Evolutionary conservation across 2,797 vertebrate genomes (phyloP).

Genomic region (Neosilurus hyrtlii): DNA sequence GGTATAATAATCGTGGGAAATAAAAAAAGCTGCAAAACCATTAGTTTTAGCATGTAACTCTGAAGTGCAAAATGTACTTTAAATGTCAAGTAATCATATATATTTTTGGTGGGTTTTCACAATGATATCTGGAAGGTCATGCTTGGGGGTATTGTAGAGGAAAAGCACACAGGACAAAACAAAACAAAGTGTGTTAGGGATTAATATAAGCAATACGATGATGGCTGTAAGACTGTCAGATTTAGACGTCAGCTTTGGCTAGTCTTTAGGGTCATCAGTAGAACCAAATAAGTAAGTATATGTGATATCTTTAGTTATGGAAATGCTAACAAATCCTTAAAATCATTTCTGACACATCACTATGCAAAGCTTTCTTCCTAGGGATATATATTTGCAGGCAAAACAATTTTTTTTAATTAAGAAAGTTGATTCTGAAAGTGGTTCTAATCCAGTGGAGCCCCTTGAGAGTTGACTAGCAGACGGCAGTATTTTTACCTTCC

Average conservation of each 20-base stretch:
- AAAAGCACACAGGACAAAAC: conserved; percentile 46
- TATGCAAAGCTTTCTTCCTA: conserved; percentile 20
- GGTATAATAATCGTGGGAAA: background rate
- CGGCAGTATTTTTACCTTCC: conserved; percentile 78
- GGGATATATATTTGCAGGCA: conserved; percentile 41
- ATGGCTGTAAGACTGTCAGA: conserved; percentile 44
- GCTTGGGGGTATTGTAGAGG: background rate
- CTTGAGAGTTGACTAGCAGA: conserved; percentile 30
- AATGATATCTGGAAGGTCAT: conserved; percentile 1
- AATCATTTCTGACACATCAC: conserved; percentile 45
- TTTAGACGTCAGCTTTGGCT: conserved; percentile 33
- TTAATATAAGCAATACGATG: conserved; percentile 37
- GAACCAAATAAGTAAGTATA: conserved; percentile 9
- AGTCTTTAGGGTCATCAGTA: conserved; percentile 11
- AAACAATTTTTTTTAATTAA: conserved; percentile 34
- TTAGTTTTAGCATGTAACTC: background rate
- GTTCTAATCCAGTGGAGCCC: conserved; percentile 52
- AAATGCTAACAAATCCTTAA: conserved; percentile 33
- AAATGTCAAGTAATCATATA: background rate
- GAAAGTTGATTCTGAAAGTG: conserved; percentile 72
- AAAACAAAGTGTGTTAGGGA: conserved; percentile 29
- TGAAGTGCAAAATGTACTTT: background rate
- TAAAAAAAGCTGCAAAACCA: background rate
- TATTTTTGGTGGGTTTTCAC: background rate
- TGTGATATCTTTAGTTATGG: conserved; percentile 39